Base-by-base conservation (phyloP, 2,797 vertebrate species). In the Chlorospingus flavigularis region DNA sequence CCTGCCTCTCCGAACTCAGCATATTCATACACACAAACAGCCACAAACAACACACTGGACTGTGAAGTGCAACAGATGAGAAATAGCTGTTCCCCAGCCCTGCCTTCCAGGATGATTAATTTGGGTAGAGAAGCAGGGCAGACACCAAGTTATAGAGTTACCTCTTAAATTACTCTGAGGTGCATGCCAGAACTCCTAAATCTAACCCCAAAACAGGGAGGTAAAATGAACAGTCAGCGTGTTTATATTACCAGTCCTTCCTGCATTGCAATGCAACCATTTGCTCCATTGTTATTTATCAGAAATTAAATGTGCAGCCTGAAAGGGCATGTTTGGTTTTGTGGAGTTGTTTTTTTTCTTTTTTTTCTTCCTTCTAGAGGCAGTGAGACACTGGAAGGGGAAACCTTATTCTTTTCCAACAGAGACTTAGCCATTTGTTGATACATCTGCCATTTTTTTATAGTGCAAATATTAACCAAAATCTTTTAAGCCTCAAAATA, bases 1-100 rank as follows among this genome's bases (percentile, higher is more conserved):
- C 17, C 54, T n/a, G 25, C 28, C 10, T 21, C 39, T 86, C 0
- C 0, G 18, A 90, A n/a, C 14, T 26, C 30, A 7, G 57, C 0
- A 1, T 7, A 10, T 31, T 24, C 55, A 55, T 20, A 17, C 12
- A 54, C 19, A 47, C 13, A 14, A 45, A 13, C 3, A 10, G 39
- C 17, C 37, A 42, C 40, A 17, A 40, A 9, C 2, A 13, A 35
- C 12, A 33, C 45, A 39, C 4, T 2, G 30, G 26, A 9, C 11
- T 17, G 3, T 19, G 20, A 76, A 54, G 13, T 24, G 7, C 37
- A 40, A 16, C 26, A 14, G 5, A 6, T 80, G 35, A 48, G 50
- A 58, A 48, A 35, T 4, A 7, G 17, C 24, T 54, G 7, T 35
- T 72, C 5, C 39, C 15, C 8, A 2, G 33, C 3, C 6, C 4